Evolutionary conservation across 2,113 vertebrate genomes (phyloP), one percentile per base, ranked within the genome.

Genomic region (Corythornis vintsioides): DNA sequence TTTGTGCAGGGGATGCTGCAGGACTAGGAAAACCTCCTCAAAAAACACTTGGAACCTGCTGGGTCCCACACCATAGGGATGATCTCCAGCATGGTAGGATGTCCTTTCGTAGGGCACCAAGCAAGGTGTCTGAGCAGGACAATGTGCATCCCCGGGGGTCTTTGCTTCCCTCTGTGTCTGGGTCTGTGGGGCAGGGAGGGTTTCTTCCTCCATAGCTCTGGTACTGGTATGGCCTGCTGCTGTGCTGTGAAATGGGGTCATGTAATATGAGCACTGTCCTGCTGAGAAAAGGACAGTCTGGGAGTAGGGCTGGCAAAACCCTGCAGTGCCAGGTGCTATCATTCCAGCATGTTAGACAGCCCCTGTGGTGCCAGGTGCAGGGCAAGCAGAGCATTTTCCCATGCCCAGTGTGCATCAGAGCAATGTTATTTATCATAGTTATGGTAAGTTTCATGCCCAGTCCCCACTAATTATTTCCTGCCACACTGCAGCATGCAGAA

Each of bases 11-110:
- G 17, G 21, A 38, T 63, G 63, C 55, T 98, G 96, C 59, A 91
- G 96, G 86, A 90, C 92, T 83, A 96, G 95, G 94, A 91, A 8
- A 74, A 40, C 3, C 10, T 8, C 6, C 14, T 8, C 47, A 20
- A 48, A 13, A 28, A 60, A 15, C 11, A 59, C 26, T 7, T 20
- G 9, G 26, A 43, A 10, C 2, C 4, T 8, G 12, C 16, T 10
- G 15, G 21, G 25, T 63, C 26, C 33, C 45, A 19, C 2, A 10
- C 15, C 8, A 2, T 10, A 26, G n/a, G n/a, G 33, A 50, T 7
- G 50, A 55, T 21, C n/a, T 95, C 24, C 73, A 65, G 61, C 33
- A 40, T 3, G 8, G 35, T 29, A 79, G 33, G 3, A 13, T 66
- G 45, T 14, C 55, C 18, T 13, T 47, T 61, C n/a, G 67, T 8